Conservation (phyloP, 23 tunicate species). For the Halocynthia roretzi region DNA sequence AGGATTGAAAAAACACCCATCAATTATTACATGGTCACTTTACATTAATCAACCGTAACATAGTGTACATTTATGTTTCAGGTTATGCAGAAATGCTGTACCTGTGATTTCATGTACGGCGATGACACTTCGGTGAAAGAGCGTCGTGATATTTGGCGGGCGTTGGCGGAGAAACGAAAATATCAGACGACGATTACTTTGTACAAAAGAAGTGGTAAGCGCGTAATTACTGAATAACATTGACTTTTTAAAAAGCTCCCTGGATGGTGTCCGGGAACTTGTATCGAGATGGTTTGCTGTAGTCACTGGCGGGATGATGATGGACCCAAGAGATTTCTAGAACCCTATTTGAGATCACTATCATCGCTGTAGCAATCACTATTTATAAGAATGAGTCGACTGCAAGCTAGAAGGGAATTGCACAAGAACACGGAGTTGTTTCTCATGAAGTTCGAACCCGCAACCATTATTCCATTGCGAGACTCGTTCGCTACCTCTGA, state of each 20-base stretch:
- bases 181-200: conserved; percentile 22
- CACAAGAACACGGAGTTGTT: too few relatives aligned
- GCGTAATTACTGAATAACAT: background rate
- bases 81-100: conserved; percentile 55
- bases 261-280: background rate
- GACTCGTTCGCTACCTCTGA: too few relatives aligned
- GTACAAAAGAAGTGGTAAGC: conserved; percentile 49
- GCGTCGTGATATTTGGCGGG: conserved; percentile 10
- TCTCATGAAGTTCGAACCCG: too few relatives aligned
- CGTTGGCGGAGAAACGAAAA: conserved; percentile 22
- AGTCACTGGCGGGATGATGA: too few relatives aligned
- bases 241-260: background rate
- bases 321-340: background rate
- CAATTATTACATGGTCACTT: background rate
- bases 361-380: too few relatives aligned
- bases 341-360: too few relatives aligned
- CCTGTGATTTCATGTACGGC: conserved; percentile 55
- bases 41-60: too few relatives aligned
- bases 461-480: too few relatives aligned
- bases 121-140: conserved; percentile 4
- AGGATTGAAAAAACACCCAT: background rate
- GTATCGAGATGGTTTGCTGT: background rate
- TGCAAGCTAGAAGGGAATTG: too few relatives aligned
- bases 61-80: background rate
- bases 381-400: too few relatives aligned